Evolutionary conservation across 1,140 invertebrate species (phyloP), one percentile per base, ranked within the genome.

Genomic region (Musca vetustissima): DNA sequence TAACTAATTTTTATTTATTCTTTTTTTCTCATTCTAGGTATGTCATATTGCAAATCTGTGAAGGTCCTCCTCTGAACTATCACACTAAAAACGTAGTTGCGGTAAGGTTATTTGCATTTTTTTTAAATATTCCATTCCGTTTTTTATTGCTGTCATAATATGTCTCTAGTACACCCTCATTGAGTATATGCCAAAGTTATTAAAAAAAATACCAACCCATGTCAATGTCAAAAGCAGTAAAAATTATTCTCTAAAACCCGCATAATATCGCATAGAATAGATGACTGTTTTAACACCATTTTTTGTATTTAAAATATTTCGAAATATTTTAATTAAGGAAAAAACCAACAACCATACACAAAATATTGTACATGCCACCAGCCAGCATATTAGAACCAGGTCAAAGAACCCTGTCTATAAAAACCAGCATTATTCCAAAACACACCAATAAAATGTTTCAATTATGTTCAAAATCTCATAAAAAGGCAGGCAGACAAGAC

Each of bases 241-340:
- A 28, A 57, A 28, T 28, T 13, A 2, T 32, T 13, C 3, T n/a
- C 6, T 28, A 61, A 36, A 61, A 36, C 28, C 57, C 17, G 49
- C 17, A 52, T 52, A 52, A 21, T 19, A n/a, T n/a, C n/a, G n/a
- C n/a, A 22, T 52, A 52, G 4, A 52, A 19, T 11, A 43, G 14
- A 14, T 36, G 53, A 14, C 57, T 43, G 13, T 9, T 61, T 61
- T 36, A 61, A 61, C 57, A 61, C 9, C 32, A 61, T 61, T 61
- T 61, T 43, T 9, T 28, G 28, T 8, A 28, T 43, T 43, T 13
- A 52, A 19, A 52, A 61, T 17, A 36, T 36, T 36, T 61, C 32
- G 3, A 36, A 61, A 61, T 61, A 21, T 61, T 28, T 61, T 61
- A 61, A 61, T 61, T 61, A 55, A 52, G 22, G 9, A 36, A 61